These are phyloP conservation scores for Spongilla lacustris DNA, from an alignment of 37 sponge, comb jelly and placozoan species.

Conservation along the genomic window DNA sequence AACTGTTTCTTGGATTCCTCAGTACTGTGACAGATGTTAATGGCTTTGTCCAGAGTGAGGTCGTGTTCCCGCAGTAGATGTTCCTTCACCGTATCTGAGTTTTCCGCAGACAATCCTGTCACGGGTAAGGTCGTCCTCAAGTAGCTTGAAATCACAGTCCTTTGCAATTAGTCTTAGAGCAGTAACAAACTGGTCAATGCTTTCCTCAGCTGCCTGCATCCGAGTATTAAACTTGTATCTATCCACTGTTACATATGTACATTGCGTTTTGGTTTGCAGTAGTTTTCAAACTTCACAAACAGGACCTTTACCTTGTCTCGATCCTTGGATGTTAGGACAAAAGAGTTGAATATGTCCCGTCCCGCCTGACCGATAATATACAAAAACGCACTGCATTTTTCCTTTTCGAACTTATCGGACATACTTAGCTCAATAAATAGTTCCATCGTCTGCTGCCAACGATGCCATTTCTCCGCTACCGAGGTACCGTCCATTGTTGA, in stretches of 20 bases:
- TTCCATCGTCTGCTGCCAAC: conserved; percentile 11
- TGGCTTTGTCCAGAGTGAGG: too few relatives aligned
- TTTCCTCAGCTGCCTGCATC: not conserved
- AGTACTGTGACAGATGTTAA: too few relatives aligned
- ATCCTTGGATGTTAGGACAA: not conserved
- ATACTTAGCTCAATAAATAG: conserved; percentile 10
- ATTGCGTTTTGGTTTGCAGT: conserved; percentile 22
- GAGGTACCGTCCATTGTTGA: conserved; percentile 3
- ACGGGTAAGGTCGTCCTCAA: conserved; percentile 5
- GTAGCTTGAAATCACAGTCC: conserved; percentile 5
- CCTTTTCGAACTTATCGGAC: not conserved
- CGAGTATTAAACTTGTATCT: conserved; percentile 9
- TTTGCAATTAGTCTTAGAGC: conserved; percentile 15
- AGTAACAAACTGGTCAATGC: not conserved
- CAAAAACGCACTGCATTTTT: conserved; percentile 8
- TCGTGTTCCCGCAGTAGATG: too few relatives aligned
- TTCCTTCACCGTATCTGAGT: not conserved
- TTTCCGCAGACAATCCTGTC: conserved; percentile 17
- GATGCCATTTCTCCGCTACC: conserved; percentile 6
- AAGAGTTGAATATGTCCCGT: conserved; percentile 2
- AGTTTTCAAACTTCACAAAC: conserved; percentile 7
- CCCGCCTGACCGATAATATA: conserved; percentile 12
- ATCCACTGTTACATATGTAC: conserved; percentile 2
- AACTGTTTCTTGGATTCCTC: too few relatives aligned
- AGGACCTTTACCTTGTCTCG: not conserved